These are phyloP conservation scores for Clinocottus analis DNA, from an alignment of 2,113 vertebrate genomes.

Conservation along the genomic window DNA sequence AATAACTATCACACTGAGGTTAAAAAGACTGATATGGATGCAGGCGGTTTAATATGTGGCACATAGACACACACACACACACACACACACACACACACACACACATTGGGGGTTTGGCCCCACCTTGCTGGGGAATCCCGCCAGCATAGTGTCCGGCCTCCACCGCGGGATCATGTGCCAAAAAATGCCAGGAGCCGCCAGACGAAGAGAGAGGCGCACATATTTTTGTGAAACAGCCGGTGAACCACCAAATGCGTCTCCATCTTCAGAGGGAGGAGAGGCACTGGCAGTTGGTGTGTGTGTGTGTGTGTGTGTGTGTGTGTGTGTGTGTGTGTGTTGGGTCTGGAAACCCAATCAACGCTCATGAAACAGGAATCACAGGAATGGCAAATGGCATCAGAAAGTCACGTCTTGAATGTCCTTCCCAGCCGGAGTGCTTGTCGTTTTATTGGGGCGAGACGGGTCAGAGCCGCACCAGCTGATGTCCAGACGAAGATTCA, in stretches of 20 bases:
- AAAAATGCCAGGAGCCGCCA: slow-evolving; percentile 60
- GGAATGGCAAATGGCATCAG: slow-evolving; percentile 67
- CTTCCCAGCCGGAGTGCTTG: slow-evolving; percentile 10
- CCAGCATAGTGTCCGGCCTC: slow-evolving; percentile 21
- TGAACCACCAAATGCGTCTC: slow-evolving; percentile 42
- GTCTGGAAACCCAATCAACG: no score
- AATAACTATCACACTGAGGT: slow-evolving; percentile 4
- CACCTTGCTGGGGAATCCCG: slow-evolving; percentile 73
- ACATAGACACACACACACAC: no score
- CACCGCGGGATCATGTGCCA: slow-evolving; percentile 52
- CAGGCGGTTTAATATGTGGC: slow-evolving; percentile 35
- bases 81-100: no score
- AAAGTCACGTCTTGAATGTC: slow-evolving; percentile 35
- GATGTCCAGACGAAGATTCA: slow-evolving; percentile 29
- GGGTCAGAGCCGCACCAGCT: slow-evolving; percentile 10
- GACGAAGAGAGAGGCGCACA: slow-evolving; percentile 39
- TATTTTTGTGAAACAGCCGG: slow-evolving; percentile 69
- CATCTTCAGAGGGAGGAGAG: slow-evolving; percentile 42
- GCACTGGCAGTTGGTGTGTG: slow-evolving; percentile 54
- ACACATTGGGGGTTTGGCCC: slow-evolving; percentile 20
- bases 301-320: slow-evolving; percentile 12
- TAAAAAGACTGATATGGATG: slow-evolving; percentile 16
- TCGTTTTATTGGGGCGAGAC: slow-evolving; percentile 18
- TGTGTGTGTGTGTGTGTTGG: slow-evolving; percentile 18
- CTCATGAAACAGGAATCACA: slow-evolving; percentile 29